Evolutionary conservation across 2,113 vertebrate genomes (phyloP).

Genomic region (Hippotragus niger): DNA sequence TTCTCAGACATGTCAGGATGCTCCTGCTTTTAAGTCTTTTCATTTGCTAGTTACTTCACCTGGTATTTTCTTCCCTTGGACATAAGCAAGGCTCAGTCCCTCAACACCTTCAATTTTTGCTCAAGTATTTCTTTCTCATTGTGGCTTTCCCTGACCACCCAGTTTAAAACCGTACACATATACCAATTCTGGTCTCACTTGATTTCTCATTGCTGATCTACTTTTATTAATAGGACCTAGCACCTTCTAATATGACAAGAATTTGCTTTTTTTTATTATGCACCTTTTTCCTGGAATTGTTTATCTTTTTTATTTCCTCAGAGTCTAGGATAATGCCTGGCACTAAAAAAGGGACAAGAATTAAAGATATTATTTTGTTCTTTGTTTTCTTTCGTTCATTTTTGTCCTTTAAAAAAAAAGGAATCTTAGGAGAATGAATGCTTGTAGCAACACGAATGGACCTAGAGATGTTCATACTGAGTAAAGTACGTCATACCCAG

Average conservation of each 20-base stretch:
- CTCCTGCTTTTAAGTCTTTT: neutral
- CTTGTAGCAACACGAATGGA: neutral
- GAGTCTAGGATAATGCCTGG: neutral
- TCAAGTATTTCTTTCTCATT: neutral
- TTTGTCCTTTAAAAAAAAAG: neutral
- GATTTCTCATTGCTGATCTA: neutral
- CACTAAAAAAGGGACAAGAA: neutral
- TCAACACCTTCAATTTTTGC: neutral
- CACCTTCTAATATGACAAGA: neutral
- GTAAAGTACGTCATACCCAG: neutral
- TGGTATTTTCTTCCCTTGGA: neutral
- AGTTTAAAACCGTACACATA: neutral
- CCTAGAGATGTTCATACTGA: neutral
- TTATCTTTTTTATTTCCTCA: neutral
- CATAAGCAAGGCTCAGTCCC: neutral
- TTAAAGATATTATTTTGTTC: neutral
- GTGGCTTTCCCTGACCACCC: neutral
- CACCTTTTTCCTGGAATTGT: neutral
- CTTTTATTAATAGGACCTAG: neutral
- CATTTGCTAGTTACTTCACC: neutral
- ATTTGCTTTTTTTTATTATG: neutral
- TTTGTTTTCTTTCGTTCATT: neutral
- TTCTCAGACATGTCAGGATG: neutral
- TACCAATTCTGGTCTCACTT: neutral
- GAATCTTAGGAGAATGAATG: neutral